Evolutionary conservation across 2,113 vertebrate genomes (phyloP), one percentile per base, ranked within the genome.

Genomic region (Plectropomus leopardus): DNA sequence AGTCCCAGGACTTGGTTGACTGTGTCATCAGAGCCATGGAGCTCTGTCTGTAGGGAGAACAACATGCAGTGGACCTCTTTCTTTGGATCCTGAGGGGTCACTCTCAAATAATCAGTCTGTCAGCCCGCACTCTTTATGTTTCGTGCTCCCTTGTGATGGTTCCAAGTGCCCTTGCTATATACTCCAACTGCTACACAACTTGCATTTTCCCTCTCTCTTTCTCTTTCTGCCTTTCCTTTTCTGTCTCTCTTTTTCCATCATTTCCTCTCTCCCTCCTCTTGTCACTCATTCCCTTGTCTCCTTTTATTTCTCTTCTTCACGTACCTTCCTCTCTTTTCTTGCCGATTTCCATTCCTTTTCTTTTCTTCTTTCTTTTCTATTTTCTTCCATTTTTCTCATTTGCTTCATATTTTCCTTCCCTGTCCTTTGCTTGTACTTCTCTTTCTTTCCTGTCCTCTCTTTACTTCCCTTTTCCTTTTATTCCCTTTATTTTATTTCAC

Each of bases 1-100:
- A 57, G 85, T 72, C 84, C 80, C 2, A 51, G 86, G 86, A 86
- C 86, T 80, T 23, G 30, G 30, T 82, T 69, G 82, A 28, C 72
- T 78, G 70, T 78, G 75, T 86, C 84, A 61, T 80, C 84, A 64
- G 69, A 77, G 75, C 59, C n/a, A 2, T 14, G 0, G 26, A 59
- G 64, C 73, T 51, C 21, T 1, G 68, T 88, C 78, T 72, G 54
- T 60, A 58, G 82, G 78, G 80, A 84, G 57, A 51, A 42, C 64
- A 69, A 53, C 78, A 51, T 28, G 63, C 40, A 57, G 64, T 50
- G 58, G 53, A 32, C 79, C 60, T 55, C 40, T 23, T 24, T 77
- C 78, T 66, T 11, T 36, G 40, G 50, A 66, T 73, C 70, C 42
- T 48, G 13, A 74, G 48, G 68, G 80, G 84, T 89, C 83, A 77